These are phyloP conservation scores for Phortica okadai DNA, from an alignment of 2,888 invertebrate genomes.

Conservation along the genomic window DNA sequence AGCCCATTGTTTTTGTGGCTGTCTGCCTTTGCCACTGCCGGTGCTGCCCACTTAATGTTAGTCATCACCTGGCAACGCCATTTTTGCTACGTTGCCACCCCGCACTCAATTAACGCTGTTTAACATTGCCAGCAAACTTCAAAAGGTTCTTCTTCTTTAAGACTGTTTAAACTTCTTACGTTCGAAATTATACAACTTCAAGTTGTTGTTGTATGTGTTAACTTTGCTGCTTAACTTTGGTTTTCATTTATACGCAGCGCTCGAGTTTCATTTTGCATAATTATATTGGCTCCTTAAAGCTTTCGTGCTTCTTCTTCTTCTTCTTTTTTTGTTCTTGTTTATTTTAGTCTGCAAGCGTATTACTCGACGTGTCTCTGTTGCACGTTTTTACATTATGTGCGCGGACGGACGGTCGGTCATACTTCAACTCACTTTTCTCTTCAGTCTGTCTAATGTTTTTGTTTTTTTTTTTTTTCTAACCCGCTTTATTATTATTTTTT, in stretches of 20 bases:
- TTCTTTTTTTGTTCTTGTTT: not conserved
- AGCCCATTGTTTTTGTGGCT: not conserved
- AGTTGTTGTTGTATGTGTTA: not conserved
- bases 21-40: too few species aligned
- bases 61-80: constrained; percentile 46
- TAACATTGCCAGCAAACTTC: constrained; percentile 11
- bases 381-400: not conserved
- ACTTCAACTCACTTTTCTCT: not conserved
- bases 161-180: not conserved
- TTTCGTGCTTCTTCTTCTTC: not conserved
- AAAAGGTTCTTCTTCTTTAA: not conserved
- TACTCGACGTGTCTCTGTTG: not conserved
- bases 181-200: not conserved
- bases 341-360: not conserved
- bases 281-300: not conserved
- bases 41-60: constrained; percentile 13
- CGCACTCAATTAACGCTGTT: constrained; percentile 67
- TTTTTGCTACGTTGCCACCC: constrained; percentile 46
- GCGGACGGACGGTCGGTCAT: not conserved
- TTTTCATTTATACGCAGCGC: not conserved
- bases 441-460: not conserved
- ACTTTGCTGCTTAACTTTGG: not conserved
- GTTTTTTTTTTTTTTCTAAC: not conserved
- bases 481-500: not conserved
- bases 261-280: not conserved